Base-by-base conservation (phyloP, 35 echinoderm and acorn worm species). In the Heliocidaris tuberculata region DNA sequence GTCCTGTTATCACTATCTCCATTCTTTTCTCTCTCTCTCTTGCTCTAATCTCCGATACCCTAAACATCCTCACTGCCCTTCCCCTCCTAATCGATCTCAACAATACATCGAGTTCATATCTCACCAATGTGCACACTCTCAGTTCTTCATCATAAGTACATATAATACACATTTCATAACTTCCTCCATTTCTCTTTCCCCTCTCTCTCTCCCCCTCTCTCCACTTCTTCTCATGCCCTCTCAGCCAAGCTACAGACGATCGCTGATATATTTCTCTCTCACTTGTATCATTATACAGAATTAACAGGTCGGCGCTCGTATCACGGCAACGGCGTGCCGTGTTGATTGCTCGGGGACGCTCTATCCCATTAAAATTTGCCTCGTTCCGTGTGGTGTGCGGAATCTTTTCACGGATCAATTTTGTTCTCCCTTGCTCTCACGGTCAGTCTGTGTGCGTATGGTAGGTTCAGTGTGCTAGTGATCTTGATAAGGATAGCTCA, bases 301-400 rank as follows among this genome's bases (percentile, higher is more conserved):
- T 89, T 89, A 89, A 89, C 87, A 89, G 87, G 87, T 89, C 87
- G 29, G 31, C 6, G 87, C 65, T 32, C 87, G 87, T 89, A 89
- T 89, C 87, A 89, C 47, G 47, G 87, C 87, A 89, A 89, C 87
- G 87, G 87, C 87, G 87, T 89, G 87, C 87, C 31, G 47, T 42
- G 31, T 89, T 89, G 87, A 89, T 89, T 89, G 87, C 47, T 48
- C 31, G 31, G 87, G 87, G 87, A 17, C 10, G 21, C 87, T 47
- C 87, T 47, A 89, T 89, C 87, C 87, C 87, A 89, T 89, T 89
- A 89, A 89, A 89, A 89, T 27, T 78, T 78, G 65, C 21, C 65
- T n/a, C 65, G 65, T 78, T n/a, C 65, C 21, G 21, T 42, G 35
- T 78, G 65, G 65, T 78, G 65, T 27, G 65, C 65, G 27, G 65